phyloP scores from a whole-genome alignment of 2,797 vertebrate genomes.

The Pipistrellus nathusii region DNA sequence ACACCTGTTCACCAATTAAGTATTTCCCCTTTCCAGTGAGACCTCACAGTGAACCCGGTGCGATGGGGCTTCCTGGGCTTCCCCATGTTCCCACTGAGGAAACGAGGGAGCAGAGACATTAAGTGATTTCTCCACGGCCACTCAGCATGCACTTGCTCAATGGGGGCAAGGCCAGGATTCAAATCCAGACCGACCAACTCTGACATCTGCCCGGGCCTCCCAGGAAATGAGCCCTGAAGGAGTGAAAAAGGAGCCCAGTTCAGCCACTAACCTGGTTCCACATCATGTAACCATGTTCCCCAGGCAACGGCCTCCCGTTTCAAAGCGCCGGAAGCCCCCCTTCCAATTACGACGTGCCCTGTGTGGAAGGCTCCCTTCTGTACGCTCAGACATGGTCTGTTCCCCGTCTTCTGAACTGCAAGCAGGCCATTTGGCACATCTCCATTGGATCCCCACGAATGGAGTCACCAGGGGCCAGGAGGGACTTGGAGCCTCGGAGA shows the following conservation, averaged over 20 bases:
- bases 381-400: neutral
- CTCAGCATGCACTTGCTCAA: neutral
- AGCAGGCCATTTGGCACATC: neutral
- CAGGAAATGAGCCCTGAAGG: fast-evolving
- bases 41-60: neutral
- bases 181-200: neutral
- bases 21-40: neutral
- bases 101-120: neutral
- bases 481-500: neutral
- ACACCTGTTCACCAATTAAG: neutral
- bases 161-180: neutral
- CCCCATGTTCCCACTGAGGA: neutral
- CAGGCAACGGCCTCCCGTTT: neutral
- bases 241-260: neutral
- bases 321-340: neutral
- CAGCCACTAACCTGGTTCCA: fast-evolving
- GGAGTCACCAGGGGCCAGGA: neutral
- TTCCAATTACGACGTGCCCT: neutral
- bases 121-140: neutral
- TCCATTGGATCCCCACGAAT: neutral
- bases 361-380: neutral
- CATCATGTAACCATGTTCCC: neutral
- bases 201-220: neutral
- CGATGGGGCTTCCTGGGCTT: fast-evolving
- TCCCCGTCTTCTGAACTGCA: neutral